Evolutionary conservation across 2,888 invertebrate genomes (phyloP), one percentile per base, ranked within the genome.

Genomic region (Oeneis ivallda): DNA sequence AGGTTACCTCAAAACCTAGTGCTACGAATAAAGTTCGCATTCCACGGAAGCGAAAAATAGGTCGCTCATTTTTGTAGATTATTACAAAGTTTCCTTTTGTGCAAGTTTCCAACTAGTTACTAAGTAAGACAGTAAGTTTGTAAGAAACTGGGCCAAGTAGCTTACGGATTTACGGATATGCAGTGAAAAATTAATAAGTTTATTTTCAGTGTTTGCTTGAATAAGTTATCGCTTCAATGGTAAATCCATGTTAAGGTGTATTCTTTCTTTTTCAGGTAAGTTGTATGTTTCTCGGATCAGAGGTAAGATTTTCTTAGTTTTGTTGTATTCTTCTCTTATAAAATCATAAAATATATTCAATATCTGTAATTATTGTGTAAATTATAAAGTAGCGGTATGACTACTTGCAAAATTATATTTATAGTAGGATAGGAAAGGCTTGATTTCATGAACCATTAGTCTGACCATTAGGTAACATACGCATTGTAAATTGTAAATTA

Each of bases 81-180:
- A 56, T 56, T 56, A 56, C 56, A 10, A 56, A 56, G 56, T 56
- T 56, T 19, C 19, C 56, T 41, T 39, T 56, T 56, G 56, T 56
- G 56, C 41, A 56, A 56, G 56, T 56, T 56, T 56, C 41, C 15
- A 56, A 56, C 56, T 56, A 41, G 41, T 56, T 41, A 19, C 53
- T 17, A 37, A 62, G 62, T 56, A 39, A 63, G 53, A 37, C 34
- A 49, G 49, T 45, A 62, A 58, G 43, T 58, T 58, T 45, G 26
- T 15, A 49, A 56, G 17, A 63, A 56, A 63, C 63, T 56, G 34
- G 34, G 56, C 56, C 47, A 63, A 63, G 56, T 57, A 57, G 63
- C 56, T 62, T 62, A 57, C 56, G 56, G 26, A 19, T 56, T 56
- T 56, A 26, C 56, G 56, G 56, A 56, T 47, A 17, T 56, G 56